These are phyloP conservation scores for Pampusana beccarii DNA, from an alignment of 2,113 vertebrate genomes.

Conservation along the genomic window DNA sequence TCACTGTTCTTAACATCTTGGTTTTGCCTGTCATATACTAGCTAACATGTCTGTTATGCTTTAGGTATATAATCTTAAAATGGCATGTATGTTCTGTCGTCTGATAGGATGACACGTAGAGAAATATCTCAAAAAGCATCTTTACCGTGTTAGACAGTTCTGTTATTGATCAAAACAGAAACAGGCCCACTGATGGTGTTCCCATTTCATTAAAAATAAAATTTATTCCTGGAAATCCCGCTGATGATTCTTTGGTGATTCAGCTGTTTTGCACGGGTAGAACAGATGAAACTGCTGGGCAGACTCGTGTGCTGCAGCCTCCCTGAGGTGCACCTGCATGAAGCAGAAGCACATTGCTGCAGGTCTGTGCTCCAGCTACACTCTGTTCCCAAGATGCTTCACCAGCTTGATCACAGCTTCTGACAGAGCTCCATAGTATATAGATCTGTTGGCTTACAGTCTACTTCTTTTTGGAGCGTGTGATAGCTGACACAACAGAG, in stretches of 20 bases:
- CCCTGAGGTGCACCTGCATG: accelerated
- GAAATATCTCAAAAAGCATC: not conserved
- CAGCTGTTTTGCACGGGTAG: not conserved
- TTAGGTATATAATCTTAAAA: slow-evolving; percentile 1
- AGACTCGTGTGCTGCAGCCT: not conserved
- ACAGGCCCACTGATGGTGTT: not conserved
- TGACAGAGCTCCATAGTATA: not conserved
- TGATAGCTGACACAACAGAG: not conserved
- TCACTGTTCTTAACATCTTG: not conserved
- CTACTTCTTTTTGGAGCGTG: not conserved
- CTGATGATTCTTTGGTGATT: not conserved
- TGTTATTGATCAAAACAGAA: slow-evolving; percentile 17
- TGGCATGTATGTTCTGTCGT: not conserved
- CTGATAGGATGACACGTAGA: not conserved
- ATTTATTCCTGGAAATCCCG: not conserved
- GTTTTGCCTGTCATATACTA: not conserved
- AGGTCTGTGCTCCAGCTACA: not conserved
- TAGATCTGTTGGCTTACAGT: not conserved
- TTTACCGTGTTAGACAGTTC: not conserved
- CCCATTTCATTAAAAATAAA: not conserved
- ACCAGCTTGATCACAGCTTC: not conserved
- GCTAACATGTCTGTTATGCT: not conserved
- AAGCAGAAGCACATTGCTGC: accelerated
- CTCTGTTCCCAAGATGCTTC: not conserved
- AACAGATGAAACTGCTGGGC: not conserved